Percentiles rank a stretch among this genome's conserved stretches.
Conservation (phyloP, 2,113 vertebrate genomes). For the Morone saxatilis region DNA sequence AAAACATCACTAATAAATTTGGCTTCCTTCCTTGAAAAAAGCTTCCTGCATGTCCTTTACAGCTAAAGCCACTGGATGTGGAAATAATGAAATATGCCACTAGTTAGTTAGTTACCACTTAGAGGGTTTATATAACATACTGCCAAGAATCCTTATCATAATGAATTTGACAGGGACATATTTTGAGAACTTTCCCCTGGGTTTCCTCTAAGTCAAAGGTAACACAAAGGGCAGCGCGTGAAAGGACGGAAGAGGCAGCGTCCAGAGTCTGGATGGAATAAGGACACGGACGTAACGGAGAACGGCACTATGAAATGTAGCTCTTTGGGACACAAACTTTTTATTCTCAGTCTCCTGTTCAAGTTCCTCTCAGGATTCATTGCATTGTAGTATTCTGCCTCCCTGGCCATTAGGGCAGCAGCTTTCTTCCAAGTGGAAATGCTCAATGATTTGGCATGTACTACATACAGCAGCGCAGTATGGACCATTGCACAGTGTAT, state of each 20-base stretch:
- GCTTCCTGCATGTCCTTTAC: neutral
- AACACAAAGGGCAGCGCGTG: neutral
- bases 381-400: neutral
- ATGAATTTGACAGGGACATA: conserved; percentile 15
- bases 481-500: conserved; percentile 53
- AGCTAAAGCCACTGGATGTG: neutral
- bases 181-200: neutral
- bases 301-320: neutral
- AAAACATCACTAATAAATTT: neutral
- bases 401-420: neutral
- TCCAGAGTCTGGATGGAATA: neutral
- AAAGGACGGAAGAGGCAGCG: neutral
- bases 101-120: conserved; percentile 12
- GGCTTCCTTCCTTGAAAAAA: neutral
- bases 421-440: conserved; percentile 34
- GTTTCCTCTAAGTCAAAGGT: conserved; percentile 15
- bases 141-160: conserved; percentile 24
- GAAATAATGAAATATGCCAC: conserved; percentile 11
- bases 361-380: neutral
- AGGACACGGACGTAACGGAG: neutral
- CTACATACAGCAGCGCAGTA: conserved; percentile 31
- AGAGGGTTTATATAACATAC: conserved; percentile 4
- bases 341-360: neutral
- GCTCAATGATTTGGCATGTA: conserved; percentile 37
- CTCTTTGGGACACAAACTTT: conserved; percentile 1